Evolutionary conservation across 2,113 vertebrate species (phyloP).

Genomic region (Illadopsis cleaveri): DNA sequence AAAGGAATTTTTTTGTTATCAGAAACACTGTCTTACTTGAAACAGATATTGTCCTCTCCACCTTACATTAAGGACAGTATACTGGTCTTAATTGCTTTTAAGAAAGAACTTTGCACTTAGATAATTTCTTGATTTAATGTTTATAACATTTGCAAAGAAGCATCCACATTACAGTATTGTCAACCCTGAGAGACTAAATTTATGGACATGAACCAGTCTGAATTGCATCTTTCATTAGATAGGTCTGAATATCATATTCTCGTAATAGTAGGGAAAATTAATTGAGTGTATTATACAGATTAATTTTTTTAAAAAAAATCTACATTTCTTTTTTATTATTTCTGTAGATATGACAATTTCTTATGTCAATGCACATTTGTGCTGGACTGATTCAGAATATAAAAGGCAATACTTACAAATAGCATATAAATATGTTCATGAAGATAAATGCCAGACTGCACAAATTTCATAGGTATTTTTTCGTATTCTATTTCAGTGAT

Average conservation of each 20-base stretch:
- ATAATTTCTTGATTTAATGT: not conserved
- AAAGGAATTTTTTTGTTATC: not conserved
- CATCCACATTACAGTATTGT: not conserved
- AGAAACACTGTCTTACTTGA: not conserved
- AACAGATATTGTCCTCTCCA: not conserved
- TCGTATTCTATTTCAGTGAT: not conserved
- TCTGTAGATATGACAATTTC: not conserved
- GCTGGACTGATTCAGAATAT: not conserved
- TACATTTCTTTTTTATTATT: not conserved
- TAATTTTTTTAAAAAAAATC: no score
- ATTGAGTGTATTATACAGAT: not conserved
- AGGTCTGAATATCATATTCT: not conserved
- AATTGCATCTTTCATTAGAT: not conserved
- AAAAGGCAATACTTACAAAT: not conserved
- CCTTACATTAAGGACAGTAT: not conserved
- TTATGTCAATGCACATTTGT: not conserved
- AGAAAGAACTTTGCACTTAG: not conserved
- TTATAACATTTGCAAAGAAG: not conserved
- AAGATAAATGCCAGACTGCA: not conserved
- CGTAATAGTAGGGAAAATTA: not conserved
- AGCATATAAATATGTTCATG: fast-evolving
- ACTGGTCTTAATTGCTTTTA: not conserved
- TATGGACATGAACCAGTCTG: not conserved
- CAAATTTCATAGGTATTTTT: not conserved
- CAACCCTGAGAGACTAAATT: not conserved